These are phyloP conservation scores for Babyrousa celebensis DNA, from an alignment of 2,797 vertebrate species.

Conservation along the genomic window DNA sequence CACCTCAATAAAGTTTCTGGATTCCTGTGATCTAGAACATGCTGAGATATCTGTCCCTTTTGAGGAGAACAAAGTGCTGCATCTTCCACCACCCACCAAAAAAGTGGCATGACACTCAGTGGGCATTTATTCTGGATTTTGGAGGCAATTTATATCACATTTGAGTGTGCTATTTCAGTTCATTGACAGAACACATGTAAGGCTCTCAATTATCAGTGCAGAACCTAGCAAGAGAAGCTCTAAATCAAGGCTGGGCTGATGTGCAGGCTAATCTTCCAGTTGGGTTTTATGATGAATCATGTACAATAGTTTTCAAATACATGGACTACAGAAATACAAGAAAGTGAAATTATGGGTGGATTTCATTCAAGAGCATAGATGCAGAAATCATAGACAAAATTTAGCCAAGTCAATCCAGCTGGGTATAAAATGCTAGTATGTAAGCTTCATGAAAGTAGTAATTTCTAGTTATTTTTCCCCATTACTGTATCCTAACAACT, in stretches of 20 bases:
- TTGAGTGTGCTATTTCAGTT: not conserved
- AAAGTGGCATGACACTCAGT: not conserved
- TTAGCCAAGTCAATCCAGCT: constrained; percentile 12
- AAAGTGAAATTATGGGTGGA: not conserved
- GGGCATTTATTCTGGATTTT: not conserved
- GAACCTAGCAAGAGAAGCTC: not conserved
- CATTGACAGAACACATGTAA: not conserved
- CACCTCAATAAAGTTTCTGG: not conserved
- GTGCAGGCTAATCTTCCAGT: not conserved
- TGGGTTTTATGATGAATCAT: not conserved
- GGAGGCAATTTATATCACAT: not conserved
- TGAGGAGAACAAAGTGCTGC: not conserved
- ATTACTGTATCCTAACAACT: not conserved
- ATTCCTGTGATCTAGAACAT: not conserved
- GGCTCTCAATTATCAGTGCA: not conserved
- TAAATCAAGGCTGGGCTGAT: not conserved
- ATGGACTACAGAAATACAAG: not conserved
- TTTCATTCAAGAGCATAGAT: constrained; percentile 12
- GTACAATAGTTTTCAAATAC: not conserved
- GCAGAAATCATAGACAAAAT: constrained; percentile 41
- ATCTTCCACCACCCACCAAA: not conserved
- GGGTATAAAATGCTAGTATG: not conserved
- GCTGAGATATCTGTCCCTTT: not conserved
- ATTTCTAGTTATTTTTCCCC: not conserved
- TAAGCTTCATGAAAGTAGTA: not conserved